Evolutionary conservation across 2,888 invertebrate species (phyloP).

Genomic region (Mactromeris polynyma): DNA sequence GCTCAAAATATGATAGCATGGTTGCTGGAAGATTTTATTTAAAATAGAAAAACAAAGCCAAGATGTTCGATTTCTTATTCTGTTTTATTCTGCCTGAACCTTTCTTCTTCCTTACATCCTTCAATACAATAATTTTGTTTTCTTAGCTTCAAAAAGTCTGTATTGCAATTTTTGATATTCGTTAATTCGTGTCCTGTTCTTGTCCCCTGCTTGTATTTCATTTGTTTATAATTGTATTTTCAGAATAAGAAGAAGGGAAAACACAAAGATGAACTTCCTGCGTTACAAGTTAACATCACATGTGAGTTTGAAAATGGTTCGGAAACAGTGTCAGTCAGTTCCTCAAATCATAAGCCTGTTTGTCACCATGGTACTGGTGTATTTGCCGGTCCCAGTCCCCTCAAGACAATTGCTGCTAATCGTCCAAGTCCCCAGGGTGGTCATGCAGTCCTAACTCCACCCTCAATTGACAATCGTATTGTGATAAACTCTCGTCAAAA

Average conservation of each 20-base stretch:
- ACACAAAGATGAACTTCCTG: conserved; percentile 62
- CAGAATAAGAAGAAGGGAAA: conserved; percentile 66
- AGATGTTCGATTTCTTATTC: too few species aligned
- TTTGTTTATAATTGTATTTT: conserved; percentile 14
- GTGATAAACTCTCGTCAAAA: conserved; percentile 52
- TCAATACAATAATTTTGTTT: too few species aligned
- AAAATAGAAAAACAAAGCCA: too few species aligned
- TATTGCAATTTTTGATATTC: neutral
- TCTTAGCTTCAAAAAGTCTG: too few species aligned
- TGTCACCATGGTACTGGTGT: conserved; percentile 24
- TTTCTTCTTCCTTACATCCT: too few species aligned
- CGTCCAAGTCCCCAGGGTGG: conserved; percentile 54
- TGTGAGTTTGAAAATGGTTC: conserved; percentile 56
- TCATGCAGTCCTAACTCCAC: conserved; percentile 36
- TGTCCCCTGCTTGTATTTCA: neutral
- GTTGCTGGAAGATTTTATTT: too few species aligned
- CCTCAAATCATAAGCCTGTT: conserved; percentile 14
- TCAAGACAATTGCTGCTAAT: conserved; percentile 16
- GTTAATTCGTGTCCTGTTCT: neutral
- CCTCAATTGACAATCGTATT: conserved; percentile 61
- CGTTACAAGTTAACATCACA: conserved; percentile 57
- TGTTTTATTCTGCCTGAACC: too few species aligned
- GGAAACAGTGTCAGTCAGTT: conserved; percentile 17
- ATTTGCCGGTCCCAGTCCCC: neutral
- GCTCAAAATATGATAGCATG: too few species aligned